phyloP scores from a whole-genome alignment of 2,888 invertebrate genomes.

The Punctoribates punctum region DNA sequence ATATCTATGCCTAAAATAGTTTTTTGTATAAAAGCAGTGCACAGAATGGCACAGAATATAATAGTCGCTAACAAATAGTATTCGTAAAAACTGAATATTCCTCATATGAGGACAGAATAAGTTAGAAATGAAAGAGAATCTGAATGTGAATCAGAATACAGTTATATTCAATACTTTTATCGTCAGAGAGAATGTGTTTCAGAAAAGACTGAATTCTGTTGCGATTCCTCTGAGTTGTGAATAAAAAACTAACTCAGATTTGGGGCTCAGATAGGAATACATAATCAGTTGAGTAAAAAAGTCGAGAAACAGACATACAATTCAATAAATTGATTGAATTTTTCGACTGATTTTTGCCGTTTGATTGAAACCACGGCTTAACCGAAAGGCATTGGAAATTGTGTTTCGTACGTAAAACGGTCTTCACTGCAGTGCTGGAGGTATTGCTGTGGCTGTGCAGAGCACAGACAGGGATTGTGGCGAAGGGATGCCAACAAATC shows the following conservation, averaged over 20 bases:
- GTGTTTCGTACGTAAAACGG: neutral
- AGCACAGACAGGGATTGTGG: neutral
- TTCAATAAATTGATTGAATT: constrained; percentile 12
- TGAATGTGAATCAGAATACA: constrained; percentile 29
- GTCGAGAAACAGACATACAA: neutral
- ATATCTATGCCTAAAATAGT: neutral
- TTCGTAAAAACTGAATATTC: neutral
- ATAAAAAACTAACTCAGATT: constrained; percentile 16
- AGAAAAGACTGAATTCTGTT: neutral
- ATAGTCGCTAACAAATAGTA: neutral
- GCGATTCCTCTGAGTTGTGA: neutral
- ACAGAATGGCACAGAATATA: neutral
- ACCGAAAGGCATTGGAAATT: neutral
- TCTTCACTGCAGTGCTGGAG: neutral
- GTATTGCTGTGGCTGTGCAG: neutral
- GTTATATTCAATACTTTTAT: neutral
- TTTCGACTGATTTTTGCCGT: neutral
- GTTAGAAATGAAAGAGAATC: constrained; percentile 15
- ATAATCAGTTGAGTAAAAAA: constrained; percentile 13
- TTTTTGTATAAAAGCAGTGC: neutral
- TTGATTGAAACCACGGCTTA: neutral
- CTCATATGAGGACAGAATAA: neutral
- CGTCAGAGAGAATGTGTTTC: neutral
- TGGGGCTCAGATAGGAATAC: constrained; percentile 18
- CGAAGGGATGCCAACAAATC: constrained; percentile 16